Base-by-base conservation (phyloP, 2,888 invertebrate species). In the Amaurobius ferox region DNA sequence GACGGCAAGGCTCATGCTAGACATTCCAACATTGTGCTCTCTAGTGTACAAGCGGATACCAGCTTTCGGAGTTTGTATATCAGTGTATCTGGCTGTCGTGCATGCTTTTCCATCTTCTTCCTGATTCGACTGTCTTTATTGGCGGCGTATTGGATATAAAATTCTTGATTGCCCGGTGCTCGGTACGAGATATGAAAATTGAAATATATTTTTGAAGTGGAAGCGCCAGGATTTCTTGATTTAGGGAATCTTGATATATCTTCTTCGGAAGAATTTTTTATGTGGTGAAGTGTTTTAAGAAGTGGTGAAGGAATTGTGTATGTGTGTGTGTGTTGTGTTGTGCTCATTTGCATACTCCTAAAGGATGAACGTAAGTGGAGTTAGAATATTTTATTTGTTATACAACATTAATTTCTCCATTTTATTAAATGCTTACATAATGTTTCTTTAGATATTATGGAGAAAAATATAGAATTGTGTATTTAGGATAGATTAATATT, bases 21-120 rank as follows among this genome's bases (percentile, higher is more conserved):
- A 23, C 55, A 55, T 55, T 55, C 55, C 55, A 55, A 55, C 55
- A 55, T 55, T 55, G 23, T 23, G 55, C 55, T 55, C 55, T 55
- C 23, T 23, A 23, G 55, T 55, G 55, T 55, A 55, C 55, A 5
- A 55, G 55, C 23, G 55, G 55, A 55, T 23, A 55, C 23, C 23
- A 55, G 19, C 55, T 23, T 23, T 23, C 55, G 1, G 19, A 23
- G 55, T 55, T 55, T 19, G 23, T 55, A 23, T 55, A 19, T 55
- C 55, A 19, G 23, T 3, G 55, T 23, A 55, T 55, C 55, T 16
- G 19, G 55, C 2, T 23, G 5, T 55, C 55, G 55, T 55, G 55
- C 55, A 55, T 55, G 55, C 55, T 55, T 55, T 55, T 44, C 44
- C n/a, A 7, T 55, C 55, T 23, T 55, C 55, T 16, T 55, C 55